Evolutionary conservation across 1,140 invertebrate species (phyloP).

Genomic region (Lineus longissimus): DNA sequence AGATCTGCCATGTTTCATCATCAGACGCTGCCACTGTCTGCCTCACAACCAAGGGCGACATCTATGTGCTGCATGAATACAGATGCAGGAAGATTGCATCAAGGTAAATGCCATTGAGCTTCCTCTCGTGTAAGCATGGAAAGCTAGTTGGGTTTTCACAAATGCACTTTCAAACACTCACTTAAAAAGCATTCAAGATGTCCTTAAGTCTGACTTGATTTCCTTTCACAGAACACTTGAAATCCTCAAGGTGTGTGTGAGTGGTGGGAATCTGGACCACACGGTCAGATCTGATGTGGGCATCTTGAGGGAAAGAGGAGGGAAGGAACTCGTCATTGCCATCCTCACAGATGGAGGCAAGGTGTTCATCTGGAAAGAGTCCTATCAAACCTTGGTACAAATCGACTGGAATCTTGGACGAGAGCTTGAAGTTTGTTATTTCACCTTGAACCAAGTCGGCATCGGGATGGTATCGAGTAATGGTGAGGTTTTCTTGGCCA

Average conservation of each 20-base stretch:
- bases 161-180: too few relatives aligned
- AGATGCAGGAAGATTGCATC: conserved; percentile 63
- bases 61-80: conserved; percentile 69
- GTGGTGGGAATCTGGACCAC: conserved; percentile 59
- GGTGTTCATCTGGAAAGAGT: conserved; percentile 64
- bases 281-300: conserved; percentile 41
- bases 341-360: conserved; percentile 62
- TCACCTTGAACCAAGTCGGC: conserved; percentile 58
- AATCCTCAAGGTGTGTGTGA: conserved; percentile 54
- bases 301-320: conserved; percentile 54
- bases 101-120: conserved; percentile 48
- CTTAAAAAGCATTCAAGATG: neutral
- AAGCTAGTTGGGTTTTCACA: too few relatives aligned
- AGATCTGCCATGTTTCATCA: conserved; percentile 57
- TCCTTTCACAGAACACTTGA: conserved; percentile 49
- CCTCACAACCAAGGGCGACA: conserved; percentile 63
- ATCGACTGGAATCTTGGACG: conserved; percentile 63
- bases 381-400: conserved; percentile 59
- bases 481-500: conserved; percentile 66
- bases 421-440: conserved; percentile 59
- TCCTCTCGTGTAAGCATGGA: too few relatives aligned
- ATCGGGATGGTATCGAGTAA: conserved; percentile 63
- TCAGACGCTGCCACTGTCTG: conserved; percentile 68
- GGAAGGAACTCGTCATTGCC: conserved; percentile 59
- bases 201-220: neutral